phyloP scores from a whole-genome alignment of 2,113 vertebrate species.

The Podilymbus podiceps region DNA sequence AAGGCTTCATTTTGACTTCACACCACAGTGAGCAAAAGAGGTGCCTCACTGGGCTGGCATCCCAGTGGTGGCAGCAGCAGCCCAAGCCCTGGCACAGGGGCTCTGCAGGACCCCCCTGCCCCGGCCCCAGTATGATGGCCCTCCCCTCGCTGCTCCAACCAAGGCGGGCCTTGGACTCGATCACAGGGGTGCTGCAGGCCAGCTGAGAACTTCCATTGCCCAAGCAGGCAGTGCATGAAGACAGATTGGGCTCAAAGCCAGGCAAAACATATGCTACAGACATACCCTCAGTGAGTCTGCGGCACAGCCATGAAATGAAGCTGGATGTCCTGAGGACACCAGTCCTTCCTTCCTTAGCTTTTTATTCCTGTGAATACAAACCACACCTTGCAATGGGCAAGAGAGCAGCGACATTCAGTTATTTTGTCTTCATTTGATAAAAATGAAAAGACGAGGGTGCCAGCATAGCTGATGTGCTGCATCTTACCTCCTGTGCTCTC shows the following conservation, averaged over 20 bases:
- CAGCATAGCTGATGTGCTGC: background rate
- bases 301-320: background rate
- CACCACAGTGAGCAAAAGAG: background rate
- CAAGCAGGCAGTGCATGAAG: background rate
- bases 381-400: background rate
- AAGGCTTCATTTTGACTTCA: background rate
- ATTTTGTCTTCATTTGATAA: background rate
- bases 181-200: fast-evolving
- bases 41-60: background rate
- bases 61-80: background rate
- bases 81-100: background rate
- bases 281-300: background rate
- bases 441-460: background rate
- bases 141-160: background rate
- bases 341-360: background rate
- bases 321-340: background rate
- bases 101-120: background rate
- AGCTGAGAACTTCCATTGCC: background rate
- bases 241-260: background rate
- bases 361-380: background rate
- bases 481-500: background rate
- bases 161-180: background rate
- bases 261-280: background rate
- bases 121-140: background rate
- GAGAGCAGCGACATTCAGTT: background rate